Conservation (phyloP, 2,888 invertebrate genomes). For the Lasioglossum figueresi region DNA sequence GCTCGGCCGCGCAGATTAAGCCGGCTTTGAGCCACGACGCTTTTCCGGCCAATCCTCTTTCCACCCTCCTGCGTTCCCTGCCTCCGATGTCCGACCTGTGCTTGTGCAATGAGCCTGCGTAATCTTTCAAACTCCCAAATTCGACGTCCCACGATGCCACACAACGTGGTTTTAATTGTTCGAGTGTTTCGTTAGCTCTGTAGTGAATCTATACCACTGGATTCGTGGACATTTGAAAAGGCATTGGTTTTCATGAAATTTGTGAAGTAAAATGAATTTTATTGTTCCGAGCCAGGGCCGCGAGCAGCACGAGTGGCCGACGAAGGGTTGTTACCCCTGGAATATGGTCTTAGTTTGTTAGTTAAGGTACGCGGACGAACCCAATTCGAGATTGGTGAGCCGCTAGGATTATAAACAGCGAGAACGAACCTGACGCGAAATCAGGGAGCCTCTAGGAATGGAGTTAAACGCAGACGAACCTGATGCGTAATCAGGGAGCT, state of each 20-base stretch:
- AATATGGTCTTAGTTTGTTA: too few relatives aligned
- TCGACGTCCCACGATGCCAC: background rate
- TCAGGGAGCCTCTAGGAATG: too few relatives aligned
- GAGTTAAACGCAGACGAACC: too few relatives aligned
- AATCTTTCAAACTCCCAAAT: conserved; percentile 5
- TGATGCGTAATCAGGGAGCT: too few relatives aligned
- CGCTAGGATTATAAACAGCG: too few relatives aligned
- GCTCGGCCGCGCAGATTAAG: conserved; percentile 59
- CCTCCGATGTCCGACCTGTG: conserved; percentile 14
- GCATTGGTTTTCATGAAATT: background rate
- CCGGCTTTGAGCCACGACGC: conserved; percentile 62
- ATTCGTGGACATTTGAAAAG: too few relatives aligned
- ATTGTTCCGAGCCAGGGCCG: too few relatives aligned
- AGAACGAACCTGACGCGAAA: too few relatives aligned
- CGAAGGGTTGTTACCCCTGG: too few relatives aligned
- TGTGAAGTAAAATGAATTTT: background rate
- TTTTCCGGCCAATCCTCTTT: conserved; percentile 29
- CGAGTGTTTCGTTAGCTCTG: background rate
- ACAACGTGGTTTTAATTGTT: background rate
- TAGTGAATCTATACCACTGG: background rate
- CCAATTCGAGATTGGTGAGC: too few relatives aligned
- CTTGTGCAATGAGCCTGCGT: conserved; percentile 11
- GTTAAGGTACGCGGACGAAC: too few relatives aligned
- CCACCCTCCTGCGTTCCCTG: background rate
- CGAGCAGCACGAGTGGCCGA: too few relatives aligned